These are phyloP conservation scores for Nymphalis urticae DNA, from an alignment of 2,888 invertebrate genomes.

Conservation along the genomic window DNA sequence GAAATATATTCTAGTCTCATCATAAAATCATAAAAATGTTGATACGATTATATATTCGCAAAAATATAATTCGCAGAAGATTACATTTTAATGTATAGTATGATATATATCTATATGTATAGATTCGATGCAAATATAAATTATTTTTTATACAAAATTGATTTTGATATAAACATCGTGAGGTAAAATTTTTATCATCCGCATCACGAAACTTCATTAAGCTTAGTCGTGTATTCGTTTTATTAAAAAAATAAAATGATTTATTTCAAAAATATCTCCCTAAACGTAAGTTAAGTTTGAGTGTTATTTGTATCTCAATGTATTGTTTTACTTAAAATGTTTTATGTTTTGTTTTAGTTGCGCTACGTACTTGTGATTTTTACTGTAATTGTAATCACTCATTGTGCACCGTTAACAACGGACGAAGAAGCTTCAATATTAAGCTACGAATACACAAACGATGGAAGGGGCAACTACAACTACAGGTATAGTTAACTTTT, in stretches of 20 bases:
- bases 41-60: no score
- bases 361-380: neutral
- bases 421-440: conserved; percentile 37
- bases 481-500: conserved; percentile 43
- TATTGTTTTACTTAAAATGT: neutral
- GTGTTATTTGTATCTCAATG: neutral
- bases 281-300: neutral
- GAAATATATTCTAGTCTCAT: no score
- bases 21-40: no score
- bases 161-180: neutral
- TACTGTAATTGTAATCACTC: conserved; percentile 1
- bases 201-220: neutral
- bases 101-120: no score
- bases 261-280: neutral
- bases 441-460: conserved; percentile 36
- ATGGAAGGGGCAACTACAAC: conserved; percentile 45
- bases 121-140: no score
- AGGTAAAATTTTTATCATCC: neutral
- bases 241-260: neutral
- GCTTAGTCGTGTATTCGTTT: neutral
- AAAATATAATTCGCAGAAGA: no score
- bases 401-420: conserved; percentile 13
- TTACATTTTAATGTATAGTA: no score
- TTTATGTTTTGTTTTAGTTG: conserved; percentile 11
- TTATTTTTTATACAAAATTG: neutral